These are phyloP conservation scores for Heliconius eleuchia DNA, from an alignment of 1,140 invertebrate species.

Conservation along the genomic window DNA sequence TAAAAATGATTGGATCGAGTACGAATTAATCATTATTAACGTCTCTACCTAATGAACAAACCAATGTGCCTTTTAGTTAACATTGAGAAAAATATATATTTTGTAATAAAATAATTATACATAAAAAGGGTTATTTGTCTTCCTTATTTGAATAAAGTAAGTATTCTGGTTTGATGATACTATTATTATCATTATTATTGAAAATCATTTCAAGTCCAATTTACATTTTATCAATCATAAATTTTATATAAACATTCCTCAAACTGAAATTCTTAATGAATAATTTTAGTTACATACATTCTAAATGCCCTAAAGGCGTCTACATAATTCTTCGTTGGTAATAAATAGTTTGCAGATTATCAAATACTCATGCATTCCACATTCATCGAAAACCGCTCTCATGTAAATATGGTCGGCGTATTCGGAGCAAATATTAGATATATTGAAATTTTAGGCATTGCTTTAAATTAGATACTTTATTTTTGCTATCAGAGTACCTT, in stretches of 20 bases:
- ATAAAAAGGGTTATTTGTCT: too few relatives aligned
- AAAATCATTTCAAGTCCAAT: too few relatives aligned
- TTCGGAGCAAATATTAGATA: neutral
- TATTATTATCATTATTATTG: too few relatives aligned
- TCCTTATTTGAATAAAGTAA: too few relatives aligned
- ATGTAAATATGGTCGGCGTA: slow-evolving; percentile 10
- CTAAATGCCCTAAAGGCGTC: neutral
- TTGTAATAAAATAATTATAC: neutral
- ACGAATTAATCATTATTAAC: neutral
- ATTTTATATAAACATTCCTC: too few relatives aligned
- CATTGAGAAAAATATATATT: neutral
- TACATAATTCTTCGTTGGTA: neutral
- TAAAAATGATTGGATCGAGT: neutral
- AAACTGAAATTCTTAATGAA: neutral
- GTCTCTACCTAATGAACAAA: neutral
- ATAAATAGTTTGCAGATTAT: neutral
- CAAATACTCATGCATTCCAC: neutral
- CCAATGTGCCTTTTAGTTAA: neutral
- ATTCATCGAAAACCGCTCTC: slow-evolving; percentile 14
- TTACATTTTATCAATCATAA: too few relatives aligned
- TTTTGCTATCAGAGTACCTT: neutral
- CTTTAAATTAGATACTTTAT: neutral
- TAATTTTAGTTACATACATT: neutral
- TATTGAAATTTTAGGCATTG: neutral
- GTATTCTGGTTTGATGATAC: too few relatives aligned